Evolutionary conservation across 2,113 vertebrate species (phyloP).

Genomic region (Chascanopsetta lugubris): DNA sequence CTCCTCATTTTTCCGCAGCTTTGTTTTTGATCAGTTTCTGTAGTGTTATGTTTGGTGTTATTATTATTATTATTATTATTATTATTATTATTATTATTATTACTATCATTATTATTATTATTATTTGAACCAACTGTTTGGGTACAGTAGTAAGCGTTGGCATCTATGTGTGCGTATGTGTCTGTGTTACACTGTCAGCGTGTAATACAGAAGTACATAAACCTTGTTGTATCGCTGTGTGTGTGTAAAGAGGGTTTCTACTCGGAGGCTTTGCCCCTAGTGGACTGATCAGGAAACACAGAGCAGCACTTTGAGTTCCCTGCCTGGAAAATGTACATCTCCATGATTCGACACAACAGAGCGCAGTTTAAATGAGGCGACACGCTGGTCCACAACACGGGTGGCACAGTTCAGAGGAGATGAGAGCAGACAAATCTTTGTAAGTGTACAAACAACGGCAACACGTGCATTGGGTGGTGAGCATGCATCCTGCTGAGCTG

Average conservation of each 20-base stretch:
- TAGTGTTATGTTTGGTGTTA: conserved; percentile 78
- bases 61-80: conserved; percentile 79
- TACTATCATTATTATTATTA: conserved; percentile 78
- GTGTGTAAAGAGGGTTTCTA: conserved; percentile 41
- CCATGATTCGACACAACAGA: conserved; percentile 18
- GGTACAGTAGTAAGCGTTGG: conserved; percentile 62
- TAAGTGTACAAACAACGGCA: conserved; percentile 22
- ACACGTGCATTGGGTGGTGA: conserved; percentile 43
- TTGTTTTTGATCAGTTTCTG: conserved; percentile 81
- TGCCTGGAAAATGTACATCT: conserved; percentile 18
- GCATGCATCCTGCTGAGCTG: conserved; percentile 65
- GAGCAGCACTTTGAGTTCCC: conserved; percentile 35
- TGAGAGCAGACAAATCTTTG: conserved; percentile 2
- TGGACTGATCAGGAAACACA: conserved; percentile 37
- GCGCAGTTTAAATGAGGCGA: conserved; percentile 21
- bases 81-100: conserved; percentile 79
- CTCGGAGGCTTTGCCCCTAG: conserved; percentile 7
- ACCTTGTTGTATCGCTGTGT: conserved; percentile 53
- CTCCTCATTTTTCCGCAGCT: conserved; percentile 63
- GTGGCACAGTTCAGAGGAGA: conserved; percentile 11
- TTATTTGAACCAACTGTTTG: conserved; percentile 71
- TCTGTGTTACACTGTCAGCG: conserved; percentile 70
- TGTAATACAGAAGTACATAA: conserved; percentile 61
- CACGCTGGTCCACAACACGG: conserved; percentile 20
- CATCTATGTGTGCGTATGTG: conserved; percentile 68